Evolutionary conservation across 2,888 invertebrate genomes (phyloP), one percentile per base, ranked within the genome.

Genomic region (Patella depressa): DNA sequence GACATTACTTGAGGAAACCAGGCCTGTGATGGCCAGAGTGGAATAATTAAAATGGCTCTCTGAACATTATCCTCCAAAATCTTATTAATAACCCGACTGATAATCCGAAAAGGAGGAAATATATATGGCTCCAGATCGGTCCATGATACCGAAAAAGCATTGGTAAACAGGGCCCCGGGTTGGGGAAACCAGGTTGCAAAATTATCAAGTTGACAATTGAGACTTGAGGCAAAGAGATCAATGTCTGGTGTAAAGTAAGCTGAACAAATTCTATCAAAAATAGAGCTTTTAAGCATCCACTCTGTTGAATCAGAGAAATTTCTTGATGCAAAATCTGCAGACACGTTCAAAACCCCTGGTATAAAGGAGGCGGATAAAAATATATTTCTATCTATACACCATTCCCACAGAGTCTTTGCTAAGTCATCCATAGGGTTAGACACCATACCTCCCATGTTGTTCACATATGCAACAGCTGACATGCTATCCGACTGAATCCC

Each of bases 101-200:
- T 76, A 12, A 79, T 24, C 53, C 71, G 53, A 78, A 84, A 82
- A 72, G 82, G 84, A 14, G 81, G 79, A 79, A 83, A 83, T 3
- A 80, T 74, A 54, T 81, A 83, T 17, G 77, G 79, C 11, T 9
- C 1, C 15, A 73, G 74, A 24, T 57, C 11, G 9, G 29, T 17
- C 82, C 81, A 82, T 5, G 57, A 73, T 2, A 82, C 15, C 5
- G 79, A 74, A 79, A 84, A 82, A 57, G 81, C 79, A 80, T 82
- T 70, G 34, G 45, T n/a, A 53, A 19, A 76, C 59, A 17, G 15
- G 5, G 72, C 74, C 14, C 72, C 72, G 73, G 75, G 78, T 70
- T 83, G 79, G 53, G 76, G 76, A 71, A 73, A 76, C 80, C 79
- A 81, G 9, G 79, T 78, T 9, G 82, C 80, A 80, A 78, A 82